Evolutionary conservation across 2,888 invertebrate genomes (phyloP), one percentile per base, ranked within the genome.

Genomic region (Zhuqinia jingwanae): DNA sequence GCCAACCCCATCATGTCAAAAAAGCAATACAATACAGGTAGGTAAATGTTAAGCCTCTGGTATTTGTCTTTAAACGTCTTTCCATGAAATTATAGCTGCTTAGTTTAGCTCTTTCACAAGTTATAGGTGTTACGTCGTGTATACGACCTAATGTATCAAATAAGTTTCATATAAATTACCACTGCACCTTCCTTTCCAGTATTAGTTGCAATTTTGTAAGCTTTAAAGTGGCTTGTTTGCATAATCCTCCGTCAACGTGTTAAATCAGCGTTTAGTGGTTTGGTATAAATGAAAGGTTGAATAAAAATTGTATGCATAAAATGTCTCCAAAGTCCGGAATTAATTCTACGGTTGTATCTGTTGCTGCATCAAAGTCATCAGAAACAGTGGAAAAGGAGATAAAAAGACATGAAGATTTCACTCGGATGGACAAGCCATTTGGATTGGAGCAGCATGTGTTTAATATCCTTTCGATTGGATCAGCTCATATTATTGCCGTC

Each of bases 391-490:
- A 45, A 50, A 63, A 79, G 65, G 25, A 58, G 20, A 47, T 80
- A 2, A 27, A 68, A 11, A 3, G 47, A 11, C 36, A 80, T 10
- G 2, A 50, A 20, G n/a, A 22, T 36, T 82, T 68, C n/a, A 22
- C 45, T 6, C 42, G 22, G 11, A 47, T 63, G 47, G 80, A 79
- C 11, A 45, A 78, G 20, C 88, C 88, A 2, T 73, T 77, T 13
- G 85, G 85, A 17, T n/a, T 88, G 11, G 81, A 81, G 50, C 70
- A 73, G 13, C 60, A 82, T 17, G 6, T 15, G 11, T 85, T 56
- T 15, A 82, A 80, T 45, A 8, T 53, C 15, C 36, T 83, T 0
- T 84, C 63, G 53, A 25, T 84, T 5, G 50, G 50, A n/a, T n/a
- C 50, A 22, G 79, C 87, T 6, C 87, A 87, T 42, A 13, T 47